Percentiles rank a stretch among this genome's conserved stretches.
Conservation (phyloP, 2,888 invertebrate genomes). For the Sinotaia quadrata region DNA sequence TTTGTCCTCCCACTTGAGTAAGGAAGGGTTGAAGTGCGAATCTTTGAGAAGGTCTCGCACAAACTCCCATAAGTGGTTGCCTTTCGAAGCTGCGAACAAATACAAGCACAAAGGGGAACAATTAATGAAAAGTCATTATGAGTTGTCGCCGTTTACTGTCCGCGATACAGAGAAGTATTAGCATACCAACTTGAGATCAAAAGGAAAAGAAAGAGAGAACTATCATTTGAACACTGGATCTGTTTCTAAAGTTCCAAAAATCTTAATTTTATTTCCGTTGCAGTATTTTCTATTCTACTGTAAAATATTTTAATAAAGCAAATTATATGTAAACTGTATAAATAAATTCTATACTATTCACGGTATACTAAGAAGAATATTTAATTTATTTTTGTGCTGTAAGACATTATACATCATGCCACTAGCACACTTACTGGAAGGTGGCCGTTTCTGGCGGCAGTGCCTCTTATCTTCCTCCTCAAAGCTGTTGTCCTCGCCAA, state of each 20-base stretch:
- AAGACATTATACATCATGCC: neutral
- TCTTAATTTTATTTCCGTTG: too few species aligned
- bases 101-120: neutral
- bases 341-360: too few species aligned
- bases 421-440: slow-evolving; percentile 19
- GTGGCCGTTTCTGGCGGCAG: neutral
- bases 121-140: neutral
- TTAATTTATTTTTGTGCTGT: neutral
- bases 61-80: slow-evolving; percentile 83
- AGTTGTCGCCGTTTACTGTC: too few species aligned
- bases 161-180: too few species aligned
- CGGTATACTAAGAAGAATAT: neutral
- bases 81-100: slow-evolving; percentile 35
- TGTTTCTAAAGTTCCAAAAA: too few species aligned
- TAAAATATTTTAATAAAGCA: too few species aligned
- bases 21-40: slow-evolving; percentile 83
- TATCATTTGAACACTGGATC: too few species aligned
- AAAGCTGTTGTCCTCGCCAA: slow-evolving; percentile 14
- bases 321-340: too few species aligned
- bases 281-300: too few species aligned
- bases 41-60: slow-evolving; percentile 86
- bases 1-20: slow-evolving; percentile 91
- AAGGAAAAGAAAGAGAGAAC: too few species aligned
- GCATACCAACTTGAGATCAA: too few species aligned
- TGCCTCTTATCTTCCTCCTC: slow-evolving; percentile 3